Percentiles rank a stretch among this genome's conserved stretches.
Conservation (phyloP, 2,888 invertebrate species). For the Lithophane ornitopus region DNA sequence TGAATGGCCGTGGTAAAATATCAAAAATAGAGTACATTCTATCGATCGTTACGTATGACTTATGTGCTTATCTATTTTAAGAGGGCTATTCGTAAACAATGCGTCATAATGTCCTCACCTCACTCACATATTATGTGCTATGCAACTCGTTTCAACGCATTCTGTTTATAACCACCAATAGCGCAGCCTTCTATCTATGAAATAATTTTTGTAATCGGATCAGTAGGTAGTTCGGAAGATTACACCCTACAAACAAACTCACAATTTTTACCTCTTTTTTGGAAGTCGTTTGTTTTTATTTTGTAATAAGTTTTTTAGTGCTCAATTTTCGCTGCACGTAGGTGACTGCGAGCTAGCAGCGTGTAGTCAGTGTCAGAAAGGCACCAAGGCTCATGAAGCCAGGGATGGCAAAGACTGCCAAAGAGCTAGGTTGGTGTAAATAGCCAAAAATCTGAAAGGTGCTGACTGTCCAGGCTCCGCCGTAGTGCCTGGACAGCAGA, state of each 20-base stretch:
- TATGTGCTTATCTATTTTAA: slow-evolving; percentile 35
- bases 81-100: slow-evolving; percentile 42
- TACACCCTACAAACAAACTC: too few relatives aligned
- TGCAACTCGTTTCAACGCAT: slow-evolving; percentile 6
- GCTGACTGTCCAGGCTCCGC: too few relatives aligned
- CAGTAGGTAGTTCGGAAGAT: too few relatives aligned
- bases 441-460: neutral
- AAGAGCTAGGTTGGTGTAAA: neutral
- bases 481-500: neutral
- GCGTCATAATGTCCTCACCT: slow-evolving; percentile 27
- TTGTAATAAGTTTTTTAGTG: too few relatives aligned
- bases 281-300: too few relatives aligned
- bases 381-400: too few relatives aligned
- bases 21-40: slow-evolving; percentile 5
- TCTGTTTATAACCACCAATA: neutral
- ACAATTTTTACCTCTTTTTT: too few relatives aligned
- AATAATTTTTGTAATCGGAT: too few relatives aligned
- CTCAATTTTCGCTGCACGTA: neutral
- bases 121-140: neutral
- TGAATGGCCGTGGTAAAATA: neutral
- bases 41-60: slow-evolving; percentile 14
- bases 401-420: neutral
- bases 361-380: neutral
- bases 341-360: neutral
- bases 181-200: too few relatives aligned